Conservation (phyloP, 1,140 invertebrate genomes). For the Metaphire vulgaris region DNA sequence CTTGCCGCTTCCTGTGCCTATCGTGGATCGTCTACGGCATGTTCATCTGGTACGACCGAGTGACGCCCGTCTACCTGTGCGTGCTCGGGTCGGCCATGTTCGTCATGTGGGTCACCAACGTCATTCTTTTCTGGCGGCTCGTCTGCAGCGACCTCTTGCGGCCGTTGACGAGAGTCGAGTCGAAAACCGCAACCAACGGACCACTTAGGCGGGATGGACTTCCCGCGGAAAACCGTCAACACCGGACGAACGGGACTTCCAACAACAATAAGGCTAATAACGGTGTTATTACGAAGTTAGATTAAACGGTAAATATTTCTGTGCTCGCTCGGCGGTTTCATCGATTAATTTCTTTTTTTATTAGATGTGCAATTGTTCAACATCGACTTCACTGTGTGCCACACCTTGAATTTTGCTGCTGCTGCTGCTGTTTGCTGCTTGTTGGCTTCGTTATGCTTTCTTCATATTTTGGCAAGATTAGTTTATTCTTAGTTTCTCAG, state of each 20-base stretch:
- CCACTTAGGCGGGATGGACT: too few species aligned
- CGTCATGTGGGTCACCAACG: constrained; percentile 31
- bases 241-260: background rate
- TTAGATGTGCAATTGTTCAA: too few species aligned
- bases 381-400: too few species aligned
- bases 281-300: background rate
- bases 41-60: constrained; percentile 23
- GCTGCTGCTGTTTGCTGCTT: too few species aligned
- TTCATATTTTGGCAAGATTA: too few species aligned
- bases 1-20: constrained; percentile 24
- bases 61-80: constrained; percentile 21
- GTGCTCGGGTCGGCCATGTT: constrained; percentile 19
- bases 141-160: constrained; percentile 30
- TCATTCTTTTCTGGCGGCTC: constrained; percentile 31
- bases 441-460: too few species aligned
- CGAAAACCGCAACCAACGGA: background rate
- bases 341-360: too few species aligned
- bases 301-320: constrained; percentile 22
- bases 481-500: too few species aligned
- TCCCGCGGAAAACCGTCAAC: background rate
- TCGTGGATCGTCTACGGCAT: constrained; percentile 29
- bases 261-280: background rate
- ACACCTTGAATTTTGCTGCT: too few species aligned
- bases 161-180: background rate
- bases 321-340: too few species aligned